Conservation (phyloP, 2,797 vertebrate genomes). For the Enteromius anoplus region DNA sequence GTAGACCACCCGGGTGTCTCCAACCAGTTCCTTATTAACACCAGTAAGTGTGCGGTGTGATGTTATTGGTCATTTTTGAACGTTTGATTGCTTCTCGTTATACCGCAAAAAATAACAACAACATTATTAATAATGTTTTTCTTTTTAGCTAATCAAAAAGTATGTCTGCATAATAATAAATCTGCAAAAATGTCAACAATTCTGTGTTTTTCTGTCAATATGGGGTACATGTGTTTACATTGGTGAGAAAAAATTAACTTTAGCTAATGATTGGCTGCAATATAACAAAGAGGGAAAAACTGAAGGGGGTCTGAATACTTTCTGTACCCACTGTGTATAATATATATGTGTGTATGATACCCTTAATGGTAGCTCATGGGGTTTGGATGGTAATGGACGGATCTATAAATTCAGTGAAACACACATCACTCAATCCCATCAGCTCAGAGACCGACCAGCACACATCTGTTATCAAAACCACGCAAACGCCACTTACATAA, state of each 20-base stretch:
- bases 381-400: too few species aligned
- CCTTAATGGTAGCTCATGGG: not conserved
- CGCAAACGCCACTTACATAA: slow-evolving; percentile 39
- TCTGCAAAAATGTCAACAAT: too few species aligned
- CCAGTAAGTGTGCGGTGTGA: slow-evolving; percentile 74
- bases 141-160: not conserved
- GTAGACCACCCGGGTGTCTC: slow-evolving; percentile 85
- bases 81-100: not conserved
- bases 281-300: too few species aligned
- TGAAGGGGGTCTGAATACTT: too few species aligned
- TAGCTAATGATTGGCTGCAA: too few species aligned
- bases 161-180: not conserved
- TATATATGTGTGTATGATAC: not conserved
- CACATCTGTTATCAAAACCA: slow-evolving; percentile 18
- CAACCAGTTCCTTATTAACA: slow-evolving; percentile 88
- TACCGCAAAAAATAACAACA: not conserved
- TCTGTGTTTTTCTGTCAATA: too few species aligned
- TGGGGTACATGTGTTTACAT: too few species aligned
- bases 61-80: not conserved
- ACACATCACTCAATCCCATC: not conserved
- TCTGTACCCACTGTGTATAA: too few species aligned
- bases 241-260: too few species aligned
- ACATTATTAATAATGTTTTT: not conserved
- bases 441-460: slow-evolving; percentile 10
- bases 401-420: not conserved